These are phyloP conservation scores for Alauda arvensis DNA, from an alignment of 2,797 vertebrate species.

Conservation along the genomic window DNA sequence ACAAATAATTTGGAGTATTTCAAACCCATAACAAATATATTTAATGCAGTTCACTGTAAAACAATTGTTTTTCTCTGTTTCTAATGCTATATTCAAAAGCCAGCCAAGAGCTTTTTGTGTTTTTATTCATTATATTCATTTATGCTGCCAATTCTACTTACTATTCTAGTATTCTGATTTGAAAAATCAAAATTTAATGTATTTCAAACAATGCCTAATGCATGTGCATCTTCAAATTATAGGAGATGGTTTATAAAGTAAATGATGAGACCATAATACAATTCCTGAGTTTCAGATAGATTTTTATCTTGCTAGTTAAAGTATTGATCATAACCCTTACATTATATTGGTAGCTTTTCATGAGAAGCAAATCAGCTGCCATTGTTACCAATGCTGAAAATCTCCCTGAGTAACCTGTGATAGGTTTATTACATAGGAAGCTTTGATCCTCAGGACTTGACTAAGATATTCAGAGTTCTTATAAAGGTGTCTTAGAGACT, in stretches of 20 bases:
- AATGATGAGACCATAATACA: not conserved
- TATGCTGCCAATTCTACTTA: constrained; percentile 50
- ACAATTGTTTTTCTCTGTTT: constrained; percentile 42
- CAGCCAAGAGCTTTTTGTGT: constrained; percentile 33
- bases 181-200: constrained; percentile 26
- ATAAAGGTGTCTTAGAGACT: constrained; percentile 49
- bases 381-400: not conserved
- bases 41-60: constrained; percentile 36
- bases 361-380: not conserved
- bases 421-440: constrained; percentile 15
- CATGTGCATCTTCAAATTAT: not conserved
- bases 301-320: constrained; percentile 16
- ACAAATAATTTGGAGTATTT: constrained; percentile 49
- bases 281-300: not conserved
- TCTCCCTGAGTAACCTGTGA: not conserved
- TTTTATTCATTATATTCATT: constrained; percentile 47
- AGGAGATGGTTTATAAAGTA: constrained; percentile 20
- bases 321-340: constrained; percentile 27
- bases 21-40: constrained; percentile 34
- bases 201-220: not conserved
- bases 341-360: not conserved
- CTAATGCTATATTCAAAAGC: constrained; percentile 19
- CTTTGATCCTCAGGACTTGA: constrained; percentile 40
- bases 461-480: constrained; percentile 60
- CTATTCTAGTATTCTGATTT: constrained; percentile 16